These are phyloP conservation scores for Sebastes goodei DNA, from an alignment of 2,797 vertebrate species.

Conservation along the genomic window DNA sequence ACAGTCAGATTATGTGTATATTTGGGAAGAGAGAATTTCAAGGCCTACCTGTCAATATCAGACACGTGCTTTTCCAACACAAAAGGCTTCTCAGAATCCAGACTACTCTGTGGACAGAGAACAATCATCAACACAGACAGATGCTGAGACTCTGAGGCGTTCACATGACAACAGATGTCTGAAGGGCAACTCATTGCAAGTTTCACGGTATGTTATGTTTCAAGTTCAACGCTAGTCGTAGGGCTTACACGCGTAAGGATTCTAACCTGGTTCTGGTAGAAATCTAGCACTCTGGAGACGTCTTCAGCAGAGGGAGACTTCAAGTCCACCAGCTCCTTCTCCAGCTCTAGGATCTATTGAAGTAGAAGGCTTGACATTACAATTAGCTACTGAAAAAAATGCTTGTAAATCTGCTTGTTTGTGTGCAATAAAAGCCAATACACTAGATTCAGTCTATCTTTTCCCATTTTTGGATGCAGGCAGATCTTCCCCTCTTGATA, in stretches of 20 bases:
- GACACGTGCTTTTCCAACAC: constrained; percentile 64
- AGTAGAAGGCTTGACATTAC: background rate
- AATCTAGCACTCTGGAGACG: constrained; percentile 84
- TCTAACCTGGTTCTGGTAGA: constrained; percentile 88
- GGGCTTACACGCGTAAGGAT: background rate
- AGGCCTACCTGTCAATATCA: constrained; percentile 71
- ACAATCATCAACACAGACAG: background rate
- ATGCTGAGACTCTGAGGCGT: background rate
- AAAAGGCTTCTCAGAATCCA: constrained; percentile 73
- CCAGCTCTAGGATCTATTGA: constrained; percentile 86
- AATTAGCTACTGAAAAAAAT: background rate
- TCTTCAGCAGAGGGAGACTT: constrained; percentile 86
- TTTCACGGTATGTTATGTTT: background rate
- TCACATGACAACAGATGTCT: background rate
- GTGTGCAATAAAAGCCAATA: background rate
- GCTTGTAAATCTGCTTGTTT: background rate
- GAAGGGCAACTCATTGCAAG: background rate
- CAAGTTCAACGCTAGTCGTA: background rate
- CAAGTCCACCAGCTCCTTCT: constrained; percentile 88
- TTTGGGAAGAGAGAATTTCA: background rate
- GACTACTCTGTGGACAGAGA: constrained; percentile 59
- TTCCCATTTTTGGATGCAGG: background rate
- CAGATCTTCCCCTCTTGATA: background rate
- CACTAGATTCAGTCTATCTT: background rate
- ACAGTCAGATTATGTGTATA: background rate